Evolutionary conservation across 2,113 vertebrate genomes (phyloP).

Genomic region (Lipotes vexillifer): DNA sequence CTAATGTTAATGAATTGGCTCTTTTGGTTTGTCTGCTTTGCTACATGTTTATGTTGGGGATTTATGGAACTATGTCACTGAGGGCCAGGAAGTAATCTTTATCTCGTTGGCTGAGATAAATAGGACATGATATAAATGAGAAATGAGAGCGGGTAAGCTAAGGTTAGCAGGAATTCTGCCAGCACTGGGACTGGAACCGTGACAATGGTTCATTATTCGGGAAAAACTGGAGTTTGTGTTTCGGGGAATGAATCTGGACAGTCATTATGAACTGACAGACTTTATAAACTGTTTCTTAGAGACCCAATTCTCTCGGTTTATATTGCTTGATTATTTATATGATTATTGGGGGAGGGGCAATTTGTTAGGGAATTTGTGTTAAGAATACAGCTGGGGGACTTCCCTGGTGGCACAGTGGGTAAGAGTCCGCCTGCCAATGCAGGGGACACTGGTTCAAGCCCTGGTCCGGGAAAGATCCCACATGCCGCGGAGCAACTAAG

Average conservation of each 20-base stretch:
- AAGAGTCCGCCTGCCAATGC: too few species aligned
- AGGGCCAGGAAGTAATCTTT: slow-evolving; percentile 64
- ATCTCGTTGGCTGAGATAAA: slow-evolving; percentile 56
- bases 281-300: slow-evolving; percentile 68
- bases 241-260: slow-evolving; percentile 70
- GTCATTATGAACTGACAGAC: slow-evolving; percentile 70
- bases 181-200: slow-evolving; percentile 23
- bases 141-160: slow-evolving; percentile 62
- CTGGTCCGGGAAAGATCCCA: too few species aligned
- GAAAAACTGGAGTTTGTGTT: slow-evolving; percentile 71
- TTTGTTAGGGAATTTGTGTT: slow-evolving; percentile 50
- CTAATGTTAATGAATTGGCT: slow-evolving; percentile 68
- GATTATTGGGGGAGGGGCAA: neutral
- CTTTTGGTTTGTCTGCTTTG: slow-evolving; percentile 56
- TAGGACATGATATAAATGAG: slow-evolving; percentile 65
- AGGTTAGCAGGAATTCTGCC: slow-evolving; percentile 67
- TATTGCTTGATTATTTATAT: slow-evolving; percentile 51
- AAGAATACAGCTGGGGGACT: neutral
- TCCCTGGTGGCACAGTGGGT: too few species aligned
- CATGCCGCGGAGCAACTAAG: too few species aligned
- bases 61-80: slow-evolving; percentile 64
- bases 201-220: slow-evolving; percentile 67
- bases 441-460: too few species aligned
- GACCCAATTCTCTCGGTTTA: slow-evolving; percentile 56
- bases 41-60: slow-evolving; percentile 66